Evolutionary conservation across 2,797 vertebrate genomes (phyloP).

Genomic region (Sciurus carolinensis): DNA sequence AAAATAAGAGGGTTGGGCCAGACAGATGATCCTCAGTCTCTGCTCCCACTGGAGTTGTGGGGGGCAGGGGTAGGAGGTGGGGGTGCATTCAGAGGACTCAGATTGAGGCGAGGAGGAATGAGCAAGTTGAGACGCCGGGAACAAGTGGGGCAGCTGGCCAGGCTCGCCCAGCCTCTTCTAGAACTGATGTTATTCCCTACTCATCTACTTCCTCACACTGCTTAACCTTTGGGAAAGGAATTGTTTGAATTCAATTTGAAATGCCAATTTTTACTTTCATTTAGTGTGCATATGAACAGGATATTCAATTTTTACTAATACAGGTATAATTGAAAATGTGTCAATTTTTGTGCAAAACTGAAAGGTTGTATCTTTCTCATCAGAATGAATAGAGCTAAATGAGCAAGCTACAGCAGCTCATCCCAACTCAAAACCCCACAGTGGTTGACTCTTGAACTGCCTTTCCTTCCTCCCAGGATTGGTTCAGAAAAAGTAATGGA

Average conservation of each 20-base stretch:
- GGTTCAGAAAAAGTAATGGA: neutral
- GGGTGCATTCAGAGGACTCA: neutral
- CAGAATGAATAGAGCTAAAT: neutral
- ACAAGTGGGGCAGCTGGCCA: neutral
- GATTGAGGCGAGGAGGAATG: neutral
- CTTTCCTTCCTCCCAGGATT: neutral
- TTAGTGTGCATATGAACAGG: neutral
- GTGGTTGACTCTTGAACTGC: neutral
- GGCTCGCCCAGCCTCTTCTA: neutral
- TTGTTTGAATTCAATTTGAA: neutral
- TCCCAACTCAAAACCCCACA: neutral
- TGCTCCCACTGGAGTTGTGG: neutral
- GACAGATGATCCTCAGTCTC: neutral
- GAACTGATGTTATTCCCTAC: neutral
- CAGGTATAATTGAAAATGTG: neutral
- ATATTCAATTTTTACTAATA: neutral
- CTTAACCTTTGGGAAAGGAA: neutral
- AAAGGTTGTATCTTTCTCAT: neutral
- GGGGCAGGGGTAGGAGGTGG: neutral
- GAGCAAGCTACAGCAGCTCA: neutral
- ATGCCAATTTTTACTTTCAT: constrained; percentile 12
- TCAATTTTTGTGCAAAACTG: neutral
- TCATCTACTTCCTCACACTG: neutral
- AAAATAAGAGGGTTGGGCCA: neutral
- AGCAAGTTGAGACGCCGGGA: neutral